These are phyloP conservation scores for Tokudaia tokunoshimensis DNA, from an alignment of 2,797 vertebrate species.

Conservation along the genomic window DNA sequence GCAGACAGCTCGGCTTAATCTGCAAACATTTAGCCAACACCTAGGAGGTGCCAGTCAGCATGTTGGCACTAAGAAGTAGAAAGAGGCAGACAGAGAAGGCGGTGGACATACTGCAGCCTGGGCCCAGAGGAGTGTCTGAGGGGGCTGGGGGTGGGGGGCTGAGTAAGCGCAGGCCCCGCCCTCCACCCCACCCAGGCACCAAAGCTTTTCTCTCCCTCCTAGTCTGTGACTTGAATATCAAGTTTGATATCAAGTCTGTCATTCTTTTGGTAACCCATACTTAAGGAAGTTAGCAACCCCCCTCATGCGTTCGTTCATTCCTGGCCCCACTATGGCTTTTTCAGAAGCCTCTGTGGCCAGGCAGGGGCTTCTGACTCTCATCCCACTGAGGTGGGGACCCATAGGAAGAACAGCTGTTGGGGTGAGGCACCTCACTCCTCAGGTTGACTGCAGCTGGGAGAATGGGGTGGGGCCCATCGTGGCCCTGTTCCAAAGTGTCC, in stretches of 20 bases:
- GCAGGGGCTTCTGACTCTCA: background rate
- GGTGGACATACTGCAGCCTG: background rate
- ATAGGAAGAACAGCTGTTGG: too few species aligned
- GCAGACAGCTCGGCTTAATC: background rate
- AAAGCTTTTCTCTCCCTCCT: background rate
- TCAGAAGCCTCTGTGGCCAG: background rate
- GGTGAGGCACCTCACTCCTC: background rate
- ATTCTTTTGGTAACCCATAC: conserved; percentile 17
- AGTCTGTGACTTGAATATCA: background rate
- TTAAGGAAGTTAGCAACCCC: background rate
- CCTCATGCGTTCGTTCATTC: background rate
- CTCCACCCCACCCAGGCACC: background rate
- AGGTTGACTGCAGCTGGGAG: background rate
- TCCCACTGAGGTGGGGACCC: background rate
- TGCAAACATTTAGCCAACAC: conserved; percentile 56
- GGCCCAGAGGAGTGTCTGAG: accelerated
- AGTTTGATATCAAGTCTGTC: background rate
- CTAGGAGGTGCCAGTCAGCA: background rate
- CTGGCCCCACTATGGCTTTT: background rate
- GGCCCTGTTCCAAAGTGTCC: background rate
- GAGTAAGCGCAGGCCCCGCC: background rate
- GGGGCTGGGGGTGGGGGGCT: background rate
- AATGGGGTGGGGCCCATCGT: background rate
- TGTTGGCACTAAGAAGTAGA: background rate
- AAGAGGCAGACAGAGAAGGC: background rate